Evolutionary conservation across 2,888 invertebrate genomes (phyloP), one percentile per base, ranked within the genome.

Genomic region (Miltochrista miniata): DNA sequence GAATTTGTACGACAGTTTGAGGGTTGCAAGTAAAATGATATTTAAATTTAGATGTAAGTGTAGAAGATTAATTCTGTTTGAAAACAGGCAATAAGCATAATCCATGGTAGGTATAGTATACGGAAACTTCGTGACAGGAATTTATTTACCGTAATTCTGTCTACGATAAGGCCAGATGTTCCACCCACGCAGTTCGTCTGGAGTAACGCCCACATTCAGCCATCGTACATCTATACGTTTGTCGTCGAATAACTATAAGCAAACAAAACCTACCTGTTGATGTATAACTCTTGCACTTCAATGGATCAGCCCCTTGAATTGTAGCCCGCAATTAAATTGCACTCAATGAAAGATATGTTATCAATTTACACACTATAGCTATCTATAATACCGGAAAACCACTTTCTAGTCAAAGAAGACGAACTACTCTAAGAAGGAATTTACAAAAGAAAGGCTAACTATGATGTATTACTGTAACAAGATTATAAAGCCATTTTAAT

Each of bases 191-290:
- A 66, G 34, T 59, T 53, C 56, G 85, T 88, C 87, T 89, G 78
- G 83, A 80, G 84, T 85, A 84, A 86, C 87, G 81, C 87, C 87
- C 82, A 89, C 86, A 56, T 56, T 30, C 40, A 52, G 48, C 43
- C 63, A 48, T 34, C 54, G 61, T 74, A 69, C 59, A 69, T 68
- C 59, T 74, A 74, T 71, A 76, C 54, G 59, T 68, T 64, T 60
- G 65, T 60, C 52, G 67, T 67, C 64, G 69, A 56, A 66, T 68
- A 62, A 70, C 59, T 69, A 73, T 66, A 75, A 60, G 54, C 59
- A 75, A 76, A 76, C 67, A 65, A 60, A 57, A 78, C 85, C 64
- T 84, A 90, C 90, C 89, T 87, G 84, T 85, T 88, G 83, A 81
- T 81, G 56, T 64, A 61, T 61, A 68, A 68, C 68, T 71, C 76